Evolutionary conservation across 2,797 vertebrate species (phyloP).

Genomic region (Tachyglossus aculeatus): DNA sequence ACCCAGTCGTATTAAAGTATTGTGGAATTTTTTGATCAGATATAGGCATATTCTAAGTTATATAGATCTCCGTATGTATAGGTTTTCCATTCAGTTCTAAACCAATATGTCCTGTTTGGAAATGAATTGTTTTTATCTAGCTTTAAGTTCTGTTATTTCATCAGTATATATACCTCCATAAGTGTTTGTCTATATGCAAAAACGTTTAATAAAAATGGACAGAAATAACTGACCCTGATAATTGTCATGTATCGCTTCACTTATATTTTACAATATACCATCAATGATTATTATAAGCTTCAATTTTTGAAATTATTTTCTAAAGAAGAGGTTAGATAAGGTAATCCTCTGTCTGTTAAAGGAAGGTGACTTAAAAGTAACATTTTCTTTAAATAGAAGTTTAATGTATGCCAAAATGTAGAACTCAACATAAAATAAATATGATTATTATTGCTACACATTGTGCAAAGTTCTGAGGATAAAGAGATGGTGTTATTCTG

Average conservation of each 20-base stretch:
- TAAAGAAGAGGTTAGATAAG: conserved; percentile 50
- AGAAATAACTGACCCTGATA: not conserved
- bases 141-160: not conserved
- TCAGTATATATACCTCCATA: not conserved
- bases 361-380: conserved; percentile 32
- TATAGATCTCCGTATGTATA: too few species aligned
- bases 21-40: too few species aligned
- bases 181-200: conserved; percentile 1
- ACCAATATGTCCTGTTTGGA: too few species aligned
- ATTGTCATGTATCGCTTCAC: conserved; percentile 17
- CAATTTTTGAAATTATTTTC: conserved; percentile 32
- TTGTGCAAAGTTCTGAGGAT: conserved; percentile 67
- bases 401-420: conserved; percentile 47
- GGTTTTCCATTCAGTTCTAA: too few species aligned
- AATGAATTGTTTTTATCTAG: not conserved
- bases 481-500: conserved; percentile 67
- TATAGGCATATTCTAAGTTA: too few species aligned
- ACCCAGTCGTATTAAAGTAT: too few species aligned
- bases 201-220: conserved; percentile 28
- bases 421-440: conserved; percentile 44
- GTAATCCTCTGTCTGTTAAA: conserved; percentile 34
- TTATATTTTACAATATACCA: conserved; percentile 44
- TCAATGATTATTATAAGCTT: conserved; percentile 34
- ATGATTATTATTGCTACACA: conserved; percentile 61
- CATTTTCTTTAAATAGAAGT: conserved; percentile 30